Evolutionary conservation across 2,888 invertebrate species (phyloP).

Genomic region (Andrena trimmerana): DNA sequence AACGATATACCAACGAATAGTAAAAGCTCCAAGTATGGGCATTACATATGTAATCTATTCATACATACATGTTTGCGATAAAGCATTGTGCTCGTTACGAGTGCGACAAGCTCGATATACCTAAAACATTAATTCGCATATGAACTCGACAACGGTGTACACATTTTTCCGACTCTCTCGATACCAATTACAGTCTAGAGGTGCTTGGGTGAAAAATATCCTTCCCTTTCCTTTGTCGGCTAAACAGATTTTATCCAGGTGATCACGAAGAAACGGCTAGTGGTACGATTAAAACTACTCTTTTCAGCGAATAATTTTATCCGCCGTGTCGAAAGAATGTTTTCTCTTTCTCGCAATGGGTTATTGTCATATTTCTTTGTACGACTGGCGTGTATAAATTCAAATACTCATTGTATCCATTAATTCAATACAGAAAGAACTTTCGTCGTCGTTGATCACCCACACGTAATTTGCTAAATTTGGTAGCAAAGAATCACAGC

Average conservation of each 20-base stretch:
- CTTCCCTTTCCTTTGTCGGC: constrained; percentile 6
- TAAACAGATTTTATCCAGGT: constrained; percentile 36
- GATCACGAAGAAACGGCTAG: constrained; percentile 47
- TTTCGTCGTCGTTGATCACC: constrained; percentile 58
- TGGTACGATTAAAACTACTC: constrained; percentile 35
- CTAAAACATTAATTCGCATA: constrained; percentile 52
- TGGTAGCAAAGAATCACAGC: constrained; percentile 77
- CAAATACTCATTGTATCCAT: constrained; percentile 20
- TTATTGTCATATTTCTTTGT: constrained; percentile 71
- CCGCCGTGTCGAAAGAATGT: constrained; percentile 36
- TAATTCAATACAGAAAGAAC: constrained; percentile 32
- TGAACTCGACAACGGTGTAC: constrained; percentile 34
- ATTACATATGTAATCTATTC: constrained; percentile 64
- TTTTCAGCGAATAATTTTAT: constrained; percentile 52
- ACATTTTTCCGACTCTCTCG: constrained; percentile 40
- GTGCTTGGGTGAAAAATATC: constrained; percentile 41
- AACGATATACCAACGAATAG: constrained; percentile 55
- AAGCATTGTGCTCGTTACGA: constrained; percentile 67
- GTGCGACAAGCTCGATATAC: constrained; percentile 59
- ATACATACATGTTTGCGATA: constrained; percentile 65
- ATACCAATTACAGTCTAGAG: constrained; percentile 49
- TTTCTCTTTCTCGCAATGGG: constrained; percentile 15
- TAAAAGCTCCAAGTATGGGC: constrained; percentile 63
- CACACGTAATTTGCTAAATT: constrained; percentile 68
- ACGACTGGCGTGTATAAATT: constrained; percentile 45